These are phyloP conservation scores for Odontomyia ornata DNA, from an alignment of 2,888 invertebrate genomes.

Conservation along the genomic window DNA sequence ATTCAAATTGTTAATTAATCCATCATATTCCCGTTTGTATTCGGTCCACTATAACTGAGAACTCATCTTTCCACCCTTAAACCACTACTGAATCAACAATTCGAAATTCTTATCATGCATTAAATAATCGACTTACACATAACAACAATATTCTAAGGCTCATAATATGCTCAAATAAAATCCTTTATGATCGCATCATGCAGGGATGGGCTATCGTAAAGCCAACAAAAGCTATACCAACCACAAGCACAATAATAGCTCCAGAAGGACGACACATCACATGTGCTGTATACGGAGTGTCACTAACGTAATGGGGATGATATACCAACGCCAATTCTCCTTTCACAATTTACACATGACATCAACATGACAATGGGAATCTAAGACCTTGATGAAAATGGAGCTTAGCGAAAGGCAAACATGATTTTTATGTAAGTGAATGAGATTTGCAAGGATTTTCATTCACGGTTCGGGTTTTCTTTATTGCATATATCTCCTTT, in stretches of 20 bases:
- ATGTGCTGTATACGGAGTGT: background rate
- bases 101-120: constrained; percentile 41
- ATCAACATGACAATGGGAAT: constrained; percentile 49
- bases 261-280: background rate
- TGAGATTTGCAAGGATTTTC: constrained; percentile 49
- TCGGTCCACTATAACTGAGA: too few relatives aligned
- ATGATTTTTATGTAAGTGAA: constrained; percentile 51
- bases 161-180: constrained; percentile 49
- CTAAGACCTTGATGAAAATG: constrained; percentile 48
- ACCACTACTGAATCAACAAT: constrained; percentile 4
- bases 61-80: too few relatives aligned
- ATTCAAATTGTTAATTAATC: too few relatives aligned
- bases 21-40: too few relatives aligned
- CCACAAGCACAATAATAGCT: constrained; percentile 21
- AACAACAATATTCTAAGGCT: constrained; percentile 50
- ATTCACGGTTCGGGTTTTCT: constrained; percentile 23
- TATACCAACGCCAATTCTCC: constrained; percentile 25
- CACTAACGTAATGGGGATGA: background rate
- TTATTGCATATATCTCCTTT: constrained; percentile 21
- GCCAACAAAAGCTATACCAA: constrained; percentile 18
- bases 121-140: constrained; percentile 51
- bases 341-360: constrained; percentile 50
- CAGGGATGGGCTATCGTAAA: constrained; percentile 28
- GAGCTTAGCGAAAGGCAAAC: constrained; percentile 51
- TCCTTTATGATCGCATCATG: constrained; percentile 46